A percentile compares a stretch with the other conserved stretches of the same genome.
Evolutionary conservation across 2,797 vertebrate genomes (phyloP).

Genomic region (Mionectes olivaceus): DNA sequence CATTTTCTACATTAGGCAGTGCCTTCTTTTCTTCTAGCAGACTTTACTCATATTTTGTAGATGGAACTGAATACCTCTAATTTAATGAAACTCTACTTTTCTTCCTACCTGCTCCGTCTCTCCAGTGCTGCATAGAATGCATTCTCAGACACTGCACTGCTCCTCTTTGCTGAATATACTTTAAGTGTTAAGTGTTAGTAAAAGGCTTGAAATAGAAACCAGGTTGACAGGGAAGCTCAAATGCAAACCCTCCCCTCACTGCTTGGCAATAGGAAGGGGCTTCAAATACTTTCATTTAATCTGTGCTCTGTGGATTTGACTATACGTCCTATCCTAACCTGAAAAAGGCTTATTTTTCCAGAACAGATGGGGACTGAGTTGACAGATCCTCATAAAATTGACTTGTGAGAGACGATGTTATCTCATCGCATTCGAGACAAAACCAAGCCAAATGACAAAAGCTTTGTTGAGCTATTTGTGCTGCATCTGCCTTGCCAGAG

Average conservation of each 20-base stretch:
- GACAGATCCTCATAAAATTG: constrained; percentile 58
- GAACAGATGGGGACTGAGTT: constrained; percentile 39
- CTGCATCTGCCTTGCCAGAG: not conserved
- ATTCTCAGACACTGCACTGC: not conserved
- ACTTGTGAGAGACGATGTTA: constrained; percentile 43
- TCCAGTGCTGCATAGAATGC: not conserved
- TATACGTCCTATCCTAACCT: not conserved
- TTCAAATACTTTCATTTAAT: constrained; percentile 6
- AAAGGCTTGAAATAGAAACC: constrained; percentile 15
- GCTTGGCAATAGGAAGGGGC: not conserved
- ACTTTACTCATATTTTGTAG: not conserved
- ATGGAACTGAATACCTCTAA: not conserved
- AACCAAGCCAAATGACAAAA: constrained; percentile 43
- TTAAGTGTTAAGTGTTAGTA: not conserved
- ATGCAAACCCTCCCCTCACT: not conserved
- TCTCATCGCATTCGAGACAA: not conserved
- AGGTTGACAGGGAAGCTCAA: not conserved
- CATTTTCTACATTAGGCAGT: not conserved
- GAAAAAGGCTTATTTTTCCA: constrained; percentile 23
- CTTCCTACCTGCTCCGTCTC: not conserved
- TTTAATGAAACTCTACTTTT: not conserved
- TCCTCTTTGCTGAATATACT: not conserved
- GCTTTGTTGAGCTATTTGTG: not conserved
- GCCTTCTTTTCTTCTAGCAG: not conserved
- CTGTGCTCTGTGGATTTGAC: not conserved